Percentiles rank a stretch among this genome's conserved stretches.
Evolutionary conservation across 1,140 invertebrate genomes (phyloP).

Genomic region (Penaeus japonicus): DNA sequence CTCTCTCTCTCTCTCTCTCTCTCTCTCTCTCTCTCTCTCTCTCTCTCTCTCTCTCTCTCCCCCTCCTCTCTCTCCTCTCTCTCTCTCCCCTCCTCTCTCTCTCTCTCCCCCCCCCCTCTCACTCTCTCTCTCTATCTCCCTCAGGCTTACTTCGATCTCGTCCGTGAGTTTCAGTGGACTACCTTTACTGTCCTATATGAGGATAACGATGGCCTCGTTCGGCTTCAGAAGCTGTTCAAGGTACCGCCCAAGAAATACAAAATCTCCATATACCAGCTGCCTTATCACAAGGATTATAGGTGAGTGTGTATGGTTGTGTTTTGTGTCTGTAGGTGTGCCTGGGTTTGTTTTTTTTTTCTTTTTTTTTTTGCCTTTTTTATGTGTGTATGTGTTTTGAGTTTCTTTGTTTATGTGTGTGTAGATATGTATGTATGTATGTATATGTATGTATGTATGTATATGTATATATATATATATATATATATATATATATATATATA

Average conservation of each 20-base stretch:
- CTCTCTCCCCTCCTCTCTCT: no score
- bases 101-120: no score
- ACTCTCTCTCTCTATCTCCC: no score
- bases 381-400: no score
- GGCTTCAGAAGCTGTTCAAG: constrained; percentile 68
- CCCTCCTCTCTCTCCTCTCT: no score
- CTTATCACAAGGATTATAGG: constrained; percentile 37
- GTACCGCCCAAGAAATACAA: constrained; percentile 61
- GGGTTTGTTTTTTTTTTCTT: no score
- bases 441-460: neutral
- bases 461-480: neutral
- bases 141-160: constrained; percentile 64
- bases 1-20: no score
- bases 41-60: no score
- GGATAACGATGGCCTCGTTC: constrained; percentile 67
- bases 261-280: constrained; percentile 69
- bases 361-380: no score
- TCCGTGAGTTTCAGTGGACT: constrained; percentile 66
- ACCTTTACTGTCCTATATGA: constrained; percentile 68
- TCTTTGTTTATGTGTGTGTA: neutral
- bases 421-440: neutral
- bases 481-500: neutral
- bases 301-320: no score
- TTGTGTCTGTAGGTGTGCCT: no score
- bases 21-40: no score